Conservation (phyloP, 92 coral and sea anemone species). For the Phenganax subtilis region DNA sequence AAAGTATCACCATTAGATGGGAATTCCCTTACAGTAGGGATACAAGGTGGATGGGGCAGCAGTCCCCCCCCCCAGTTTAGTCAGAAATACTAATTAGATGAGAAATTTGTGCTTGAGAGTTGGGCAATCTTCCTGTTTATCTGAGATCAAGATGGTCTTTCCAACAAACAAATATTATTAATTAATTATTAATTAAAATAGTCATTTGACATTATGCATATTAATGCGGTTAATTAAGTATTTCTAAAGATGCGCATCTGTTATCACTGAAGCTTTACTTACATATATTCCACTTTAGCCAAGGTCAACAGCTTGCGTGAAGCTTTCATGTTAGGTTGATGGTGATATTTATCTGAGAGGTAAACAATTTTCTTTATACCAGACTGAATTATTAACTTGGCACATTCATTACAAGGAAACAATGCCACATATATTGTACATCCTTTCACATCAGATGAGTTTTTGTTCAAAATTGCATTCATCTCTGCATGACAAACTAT, state of each 20-base stretch:
- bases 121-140: too few relatives aligned
- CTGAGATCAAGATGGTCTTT: too few relatives aligned
- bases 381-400: conserved; percentile 83
- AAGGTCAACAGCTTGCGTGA: conserved; percentile 70
- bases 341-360: conserved; percentile 89
- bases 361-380: conserved; percentile 78
- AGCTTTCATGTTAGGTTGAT: conserved; percentile 71
- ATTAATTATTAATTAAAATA: too few relatives aligned
- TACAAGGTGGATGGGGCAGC: too few relatives aligned
- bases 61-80: too few relatives aligned
- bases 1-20: background rate
- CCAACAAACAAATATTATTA: too few relatives aligned
- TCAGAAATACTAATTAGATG: too few relatives aligned
- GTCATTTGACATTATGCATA: too few relatives aligned
- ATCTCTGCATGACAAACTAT: conserved; percentile 97
- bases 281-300: conserved; percentile 85
- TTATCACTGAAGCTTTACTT: background rate
- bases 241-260: too few relatives aligned
- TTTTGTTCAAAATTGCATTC: conserved; percentile 97
- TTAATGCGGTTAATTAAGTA: too few relatives aligned
- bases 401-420: conserved; percentile 96
- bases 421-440: conserved; percentile 84
- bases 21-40: background rate
- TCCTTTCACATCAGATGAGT: conserved; percentile 82
- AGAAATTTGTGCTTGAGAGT: too few relatives aligned